phyloP scores from a whole-genome alignment of 30 jellyfish, hydroid and myxozoan species.

The Turritopsis rubra region DNA sequence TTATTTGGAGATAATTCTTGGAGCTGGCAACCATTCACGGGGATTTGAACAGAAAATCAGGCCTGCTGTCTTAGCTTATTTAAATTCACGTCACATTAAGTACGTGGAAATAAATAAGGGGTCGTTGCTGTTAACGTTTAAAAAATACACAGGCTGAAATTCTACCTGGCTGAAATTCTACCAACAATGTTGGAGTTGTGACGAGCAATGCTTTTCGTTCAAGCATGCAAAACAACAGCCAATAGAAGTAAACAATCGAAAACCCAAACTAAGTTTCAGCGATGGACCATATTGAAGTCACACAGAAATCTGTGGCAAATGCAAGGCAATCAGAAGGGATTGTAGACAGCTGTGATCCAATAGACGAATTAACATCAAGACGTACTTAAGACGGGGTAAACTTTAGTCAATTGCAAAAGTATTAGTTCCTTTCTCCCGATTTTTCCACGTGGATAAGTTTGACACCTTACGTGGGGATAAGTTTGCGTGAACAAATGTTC shows the following conservation, averaged over 20 bases:
- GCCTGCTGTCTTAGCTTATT: neutral
- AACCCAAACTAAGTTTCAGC: neutral
- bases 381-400: too few species aligned
- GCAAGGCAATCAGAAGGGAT: neutral
- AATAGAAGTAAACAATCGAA: neutral
- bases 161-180: constrained; percentile 5
- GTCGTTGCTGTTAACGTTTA: neutral
- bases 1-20: constrained; percentile 4
- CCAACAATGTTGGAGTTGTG: neutral
- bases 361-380: too few species aligned
- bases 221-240: neutral
- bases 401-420: too few species aligned
- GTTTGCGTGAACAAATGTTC: too few species aligned
- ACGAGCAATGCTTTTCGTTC: neutral
- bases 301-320: neutral
- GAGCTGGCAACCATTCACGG: neutral
- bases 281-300: neutral
- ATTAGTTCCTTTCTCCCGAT: too few species aligned
- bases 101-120: constrained; percentile 4
- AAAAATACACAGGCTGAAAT: neutral
- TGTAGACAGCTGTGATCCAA: neutral
- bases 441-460: too few species aligned
- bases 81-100: neutral
- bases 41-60: neutral
- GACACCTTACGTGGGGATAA: too few species aligned